phyloP scores from a whole-genome alignment of 2,888 invertebrate species.

The Synergus gifuensis region DNA sequence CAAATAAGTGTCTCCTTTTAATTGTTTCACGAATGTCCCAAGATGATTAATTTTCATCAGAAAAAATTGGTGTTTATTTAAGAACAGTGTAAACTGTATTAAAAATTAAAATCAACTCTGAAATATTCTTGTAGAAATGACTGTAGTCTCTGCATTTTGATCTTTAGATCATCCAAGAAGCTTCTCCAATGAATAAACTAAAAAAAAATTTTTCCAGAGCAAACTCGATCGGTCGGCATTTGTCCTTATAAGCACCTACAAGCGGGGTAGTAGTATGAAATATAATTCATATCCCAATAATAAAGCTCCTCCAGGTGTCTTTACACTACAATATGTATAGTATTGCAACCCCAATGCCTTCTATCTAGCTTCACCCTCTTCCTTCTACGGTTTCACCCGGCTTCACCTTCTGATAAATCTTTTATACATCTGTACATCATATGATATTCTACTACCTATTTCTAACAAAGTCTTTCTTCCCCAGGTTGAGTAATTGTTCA shows the following conservation, averaged over 20 bases:
- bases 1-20: not conserved
- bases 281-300: not conserved
- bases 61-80: not conserved
- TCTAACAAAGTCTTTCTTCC: constrained; percentile 22
- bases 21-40: not conserved
- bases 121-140: not conserved
- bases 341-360: constrained; percentile 30
- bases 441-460: constrained; percentile 8
- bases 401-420: constrained; percentile 27
- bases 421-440: not conserved
- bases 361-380: not conserved
- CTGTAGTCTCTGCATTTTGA: no score
- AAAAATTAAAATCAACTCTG: not conserved
- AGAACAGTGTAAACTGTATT: no score
- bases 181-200: not conserved
- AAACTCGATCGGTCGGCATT: constrained; percentile 1
- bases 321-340: not conserved
- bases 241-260: not conserved
- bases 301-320: constrained; percentile 24
- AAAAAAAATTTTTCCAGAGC: not conserved
- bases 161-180: not conserved
- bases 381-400: no score
- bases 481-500: constrained; percentile 12
- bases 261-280: not conserved
- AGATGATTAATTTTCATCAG: not conserved